These are phyloP conservation scores for Pseudoatta argentina DNA, from an alignment of 1,140 invertebrate genomes.

Conservation along the genomic window DNA sequence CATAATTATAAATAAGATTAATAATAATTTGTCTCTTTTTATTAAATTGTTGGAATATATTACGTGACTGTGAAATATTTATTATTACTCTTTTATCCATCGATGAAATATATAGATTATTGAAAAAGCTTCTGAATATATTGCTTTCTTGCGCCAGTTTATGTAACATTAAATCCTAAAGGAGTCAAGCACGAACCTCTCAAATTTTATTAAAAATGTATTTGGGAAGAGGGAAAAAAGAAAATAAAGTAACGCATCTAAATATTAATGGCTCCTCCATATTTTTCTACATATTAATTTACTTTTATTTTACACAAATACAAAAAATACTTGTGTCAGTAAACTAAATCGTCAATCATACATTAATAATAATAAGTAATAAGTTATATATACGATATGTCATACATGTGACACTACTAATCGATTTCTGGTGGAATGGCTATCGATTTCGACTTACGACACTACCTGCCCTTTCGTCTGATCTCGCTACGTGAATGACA, in stretches of 20 bases:
- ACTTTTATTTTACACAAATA: not conserved
- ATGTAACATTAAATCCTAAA: not conserved
- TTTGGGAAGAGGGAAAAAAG: not conserved
- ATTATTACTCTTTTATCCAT: not conserved
- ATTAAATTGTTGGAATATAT: not conserved
- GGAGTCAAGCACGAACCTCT: not conserved
- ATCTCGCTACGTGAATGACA: not conserved
- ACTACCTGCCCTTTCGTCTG: not conserved
- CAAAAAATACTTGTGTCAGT: not conserved
- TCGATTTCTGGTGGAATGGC: too few relatives aligned
- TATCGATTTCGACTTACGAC: not conserved
- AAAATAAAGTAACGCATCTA: not conserved
- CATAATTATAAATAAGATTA: not conserved
- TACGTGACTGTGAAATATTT: slow-evolving; percentile 6
- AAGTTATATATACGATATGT: not conserved
- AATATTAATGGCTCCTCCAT: not conserved
- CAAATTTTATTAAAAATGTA: not conserved
- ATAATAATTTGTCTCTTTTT: not conserved
- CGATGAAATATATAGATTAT: not conserved
- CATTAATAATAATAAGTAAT: not conserved
- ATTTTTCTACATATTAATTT: not conserved
- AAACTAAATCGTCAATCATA: not conserved
- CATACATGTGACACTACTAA: too few relatives aligned
- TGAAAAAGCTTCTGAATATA: slow-evolving; percentile 1
- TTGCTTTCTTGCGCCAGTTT: not conserved